Conservation (phyloP, 2,113 vertebrate species). For the Upupa epops region DNA sequence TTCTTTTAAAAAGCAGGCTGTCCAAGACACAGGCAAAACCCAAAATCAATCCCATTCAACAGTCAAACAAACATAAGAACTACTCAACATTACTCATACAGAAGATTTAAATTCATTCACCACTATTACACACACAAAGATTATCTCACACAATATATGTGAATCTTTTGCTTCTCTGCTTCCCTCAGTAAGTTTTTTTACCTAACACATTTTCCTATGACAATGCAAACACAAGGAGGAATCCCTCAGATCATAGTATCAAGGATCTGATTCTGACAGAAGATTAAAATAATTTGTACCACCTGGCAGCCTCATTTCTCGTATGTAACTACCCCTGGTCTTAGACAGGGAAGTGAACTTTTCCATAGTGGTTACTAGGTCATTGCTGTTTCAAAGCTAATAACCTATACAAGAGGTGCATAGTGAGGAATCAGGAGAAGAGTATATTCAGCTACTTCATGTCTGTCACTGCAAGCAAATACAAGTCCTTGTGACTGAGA, state of each 20-base stretch:
- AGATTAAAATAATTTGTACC: not conserved
- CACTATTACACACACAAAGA: not conserved
- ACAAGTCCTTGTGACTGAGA: not conserved
- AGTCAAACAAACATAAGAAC: not conserved
- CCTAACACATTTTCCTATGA: not conserved
- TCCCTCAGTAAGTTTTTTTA: accelerated
- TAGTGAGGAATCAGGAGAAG: not conserved
- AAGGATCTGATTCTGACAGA: not conserved
- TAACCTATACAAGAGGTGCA: not conserved
- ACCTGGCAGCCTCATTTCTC: not conserved
- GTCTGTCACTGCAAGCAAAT: not conserved
- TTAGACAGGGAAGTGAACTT: not conserved
- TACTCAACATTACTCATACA: not conserved
- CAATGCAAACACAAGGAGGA: not conserved
- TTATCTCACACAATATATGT: not conserved
- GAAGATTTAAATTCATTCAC: not conserved
- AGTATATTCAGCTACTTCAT: accelerated
- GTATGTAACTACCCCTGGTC: accelerated
- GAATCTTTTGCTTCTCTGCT: not conserved
- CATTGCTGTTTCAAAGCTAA: not conserved
- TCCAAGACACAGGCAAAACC: not conserved
- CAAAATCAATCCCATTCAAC: not conserved
- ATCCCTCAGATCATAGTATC: not conserved
- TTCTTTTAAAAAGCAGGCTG: not conserved
- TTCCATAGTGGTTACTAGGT: not conserved